A percentile compares a stretch with the other conserved stretches of the same genome.
Evolutionary conservation across 2,888 invertebrate genomes (phyloP).

Genomic region (Agrochola lychnidis): DNA sequence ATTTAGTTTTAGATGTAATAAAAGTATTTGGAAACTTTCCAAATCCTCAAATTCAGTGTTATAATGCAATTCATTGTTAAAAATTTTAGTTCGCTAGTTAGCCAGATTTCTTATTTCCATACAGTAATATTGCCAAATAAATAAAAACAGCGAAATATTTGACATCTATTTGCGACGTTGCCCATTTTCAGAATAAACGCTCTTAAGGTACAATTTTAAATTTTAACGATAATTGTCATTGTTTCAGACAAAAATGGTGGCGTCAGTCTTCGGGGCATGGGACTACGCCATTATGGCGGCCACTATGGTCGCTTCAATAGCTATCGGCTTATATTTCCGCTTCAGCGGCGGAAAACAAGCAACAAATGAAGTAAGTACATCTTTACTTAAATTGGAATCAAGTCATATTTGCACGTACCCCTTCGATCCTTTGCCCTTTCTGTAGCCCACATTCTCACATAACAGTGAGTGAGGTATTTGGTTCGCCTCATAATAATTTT

Average conservation of each 20-base stretch:
- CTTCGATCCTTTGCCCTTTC: neutral
- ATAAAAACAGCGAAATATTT: too few relatives aligned
- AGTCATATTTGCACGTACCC: neutral
- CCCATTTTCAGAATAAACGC: too few relatives aligned
- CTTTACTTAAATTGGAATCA: neutral
- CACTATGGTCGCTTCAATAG: conserved; percentile 93
- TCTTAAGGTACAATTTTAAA: neutral
- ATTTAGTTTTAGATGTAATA: too few relatives aligned
- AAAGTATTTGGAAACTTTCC: too few relatives aligned
- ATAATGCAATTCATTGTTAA: too few relatives aligned
- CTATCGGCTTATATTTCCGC: conserved; percentile 96
- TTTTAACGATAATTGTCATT: neutral
- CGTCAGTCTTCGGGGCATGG: conserved; percentile 90
- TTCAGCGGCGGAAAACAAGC: conserved; percentile 96
- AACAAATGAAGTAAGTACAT: conserved; percentile 92
- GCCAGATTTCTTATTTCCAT: too few relatives aligned
- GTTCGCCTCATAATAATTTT: neutral
- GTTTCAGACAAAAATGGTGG: conserved; percentile 72
- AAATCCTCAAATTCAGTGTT: too few relatives aligned
- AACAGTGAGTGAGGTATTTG: neutral
- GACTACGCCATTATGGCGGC: conserved; percentile 94
- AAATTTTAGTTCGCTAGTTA: too few relatives aligned
- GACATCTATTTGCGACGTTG: too few relatives aligned
- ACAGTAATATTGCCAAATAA: too few relatives aligned
- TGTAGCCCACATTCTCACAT: neutral